Percentiles rank a stretch among this genome's conserved stretches.
Evolutionary conservation across 2,797 vertebrate species (phyloP).

Genomic region (Morus bassanus): DNA sequence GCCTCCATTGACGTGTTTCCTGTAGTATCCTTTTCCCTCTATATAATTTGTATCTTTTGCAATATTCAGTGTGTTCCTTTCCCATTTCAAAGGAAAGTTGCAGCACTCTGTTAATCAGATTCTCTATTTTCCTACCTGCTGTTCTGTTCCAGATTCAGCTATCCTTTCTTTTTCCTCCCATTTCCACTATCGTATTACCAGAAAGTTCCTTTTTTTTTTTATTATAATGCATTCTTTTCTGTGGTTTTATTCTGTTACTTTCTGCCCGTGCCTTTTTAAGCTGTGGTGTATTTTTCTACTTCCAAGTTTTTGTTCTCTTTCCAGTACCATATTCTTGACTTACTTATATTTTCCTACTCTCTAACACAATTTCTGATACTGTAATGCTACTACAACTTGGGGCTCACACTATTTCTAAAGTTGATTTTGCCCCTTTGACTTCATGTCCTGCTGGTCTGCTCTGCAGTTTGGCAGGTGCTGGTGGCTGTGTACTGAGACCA

Average conservation of each 20-base stretch:
- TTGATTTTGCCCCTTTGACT: not conserved
- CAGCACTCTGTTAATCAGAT: not conserved
- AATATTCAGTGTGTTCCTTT: not conserved
- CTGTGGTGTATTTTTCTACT: not conserved
- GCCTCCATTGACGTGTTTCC: not conserved
- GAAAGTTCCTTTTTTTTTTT: not conserved
- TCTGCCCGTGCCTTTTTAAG: not conserved
- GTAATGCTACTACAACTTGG: not conserved
- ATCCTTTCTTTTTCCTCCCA: not conserved
- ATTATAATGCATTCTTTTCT: not conserved
- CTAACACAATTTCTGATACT: not conserved
- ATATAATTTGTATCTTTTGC: not conserved
- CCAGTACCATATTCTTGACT: not conserved
- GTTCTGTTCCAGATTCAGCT: not conserved
- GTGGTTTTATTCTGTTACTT: not conserved
- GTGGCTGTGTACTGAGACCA: not conserved
- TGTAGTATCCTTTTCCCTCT: not conserved
- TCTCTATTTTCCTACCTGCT: not conserved
- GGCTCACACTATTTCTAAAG: not conserved
- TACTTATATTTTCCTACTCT: not conserved
- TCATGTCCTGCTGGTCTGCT: not conserved
- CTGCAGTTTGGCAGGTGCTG: not conserved
- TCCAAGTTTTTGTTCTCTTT: not conserved
- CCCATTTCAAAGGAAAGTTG: not conserved
- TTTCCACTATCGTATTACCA: not conserved